Base-by-base conservation (phyloP, 2,888 invertebrate species). In the Tethea ocularis region DNA sequence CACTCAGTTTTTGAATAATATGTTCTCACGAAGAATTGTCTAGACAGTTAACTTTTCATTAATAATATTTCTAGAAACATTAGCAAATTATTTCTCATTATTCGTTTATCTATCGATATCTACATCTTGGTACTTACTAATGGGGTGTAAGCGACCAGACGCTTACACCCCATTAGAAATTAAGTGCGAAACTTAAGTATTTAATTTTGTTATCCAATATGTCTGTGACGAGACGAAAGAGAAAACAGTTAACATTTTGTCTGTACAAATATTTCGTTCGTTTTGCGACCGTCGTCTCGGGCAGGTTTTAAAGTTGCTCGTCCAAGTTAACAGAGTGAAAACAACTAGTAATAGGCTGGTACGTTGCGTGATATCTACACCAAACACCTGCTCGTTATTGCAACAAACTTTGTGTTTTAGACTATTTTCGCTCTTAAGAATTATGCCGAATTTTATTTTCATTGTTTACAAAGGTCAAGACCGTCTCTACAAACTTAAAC, bases 241-340 rank as follows among this genome's bases (percentile, higher is more conserved):
- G 87, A 88, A 89, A 90, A 80, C 84, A 78, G 74, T 65, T 72
- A 80, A 78, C 71, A 80, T 86, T n/a, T 80, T 82, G 82, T 86
- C 86, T 87, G 80, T 78, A 83, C 85, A 87, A 88, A 88, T 86
- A 88, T 87, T 88, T 88, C 83, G 84, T 80, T 66, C 80, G 84
- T 83, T 88, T 86, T 73, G 78, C 82, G 73, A 69, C 67, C 7
- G 81, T 67, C 74, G 70, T 64, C n/a, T n/a, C 74, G 63, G 80
- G 84, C 87, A 86, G 86, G 88, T 88, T 87, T 81, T 83, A 76
- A 76, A 82, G 81, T 76, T 78, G 77, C 70, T 75, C 76, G 83
- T 78, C 75, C 75, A 76, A 83, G 78, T 82, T 79, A 77, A 72
- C 80, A 73, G 81, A 87, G 88, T 87, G 89, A 90, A 90, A 91